These are phyloP conservation scores for Ramazzottius varieornatus DNA, from an alignment of 2,888 invertebrate species.

Conservation along the genomic window DNA sequence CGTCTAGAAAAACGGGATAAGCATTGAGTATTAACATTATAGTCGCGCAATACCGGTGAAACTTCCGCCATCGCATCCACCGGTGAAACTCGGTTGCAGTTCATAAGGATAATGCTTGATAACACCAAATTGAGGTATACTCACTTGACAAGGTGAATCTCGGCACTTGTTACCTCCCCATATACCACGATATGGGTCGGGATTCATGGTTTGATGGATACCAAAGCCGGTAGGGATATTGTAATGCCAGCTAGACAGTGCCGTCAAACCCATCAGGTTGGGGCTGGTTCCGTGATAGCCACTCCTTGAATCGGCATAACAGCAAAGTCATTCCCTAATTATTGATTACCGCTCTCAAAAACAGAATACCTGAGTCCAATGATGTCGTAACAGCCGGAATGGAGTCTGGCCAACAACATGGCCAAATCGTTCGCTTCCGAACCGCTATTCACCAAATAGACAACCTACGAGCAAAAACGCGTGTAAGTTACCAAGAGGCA, in stretches of 20 bases:
- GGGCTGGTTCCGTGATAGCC: conserved; percentile 76
- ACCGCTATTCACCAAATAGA: conserved; percentile 81
- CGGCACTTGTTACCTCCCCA: conserved; percentile 70
- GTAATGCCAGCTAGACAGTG: conserved; percentile 49
- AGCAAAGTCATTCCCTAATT: background rate
- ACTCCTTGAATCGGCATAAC: conserved; percentile 30
- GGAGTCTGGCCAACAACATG: conserved; percentile 50
- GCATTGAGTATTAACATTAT: too few species aligned
- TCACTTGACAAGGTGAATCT: conserved; percentile 40
- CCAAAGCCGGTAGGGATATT: conserved; percentile 42
- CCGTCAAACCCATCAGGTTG: conserved; percentile 51
- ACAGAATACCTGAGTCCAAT: conserved; percentile 37
- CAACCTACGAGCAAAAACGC: conserved; percentile 33
- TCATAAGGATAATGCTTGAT: too few species aligned
- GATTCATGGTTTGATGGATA: conserved; percentile 58
- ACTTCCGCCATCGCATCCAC: too few species aligned
- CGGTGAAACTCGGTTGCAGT: too few species aligned
- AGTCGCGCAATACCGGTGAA: too few species aligned
- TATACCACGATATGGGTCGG: conserved; percentile 64
- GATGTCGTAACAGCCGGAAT: conserved; percentile 58
- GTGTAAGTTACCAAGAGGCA: too few species aligned
- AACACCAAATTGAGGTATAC: too few species aligned
- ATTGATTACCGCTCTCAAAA: background rate
- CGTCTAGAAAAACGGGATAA: conserved; percentile 37
- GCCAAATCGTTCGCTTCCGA: conserved; percentile 93